Evolutionary conservation across 2,797 vertebrate genomes (phyloP), one percentile per base, ranked within the genome.

Genomic region (Pseudopleuronectes americanus): DNA sequence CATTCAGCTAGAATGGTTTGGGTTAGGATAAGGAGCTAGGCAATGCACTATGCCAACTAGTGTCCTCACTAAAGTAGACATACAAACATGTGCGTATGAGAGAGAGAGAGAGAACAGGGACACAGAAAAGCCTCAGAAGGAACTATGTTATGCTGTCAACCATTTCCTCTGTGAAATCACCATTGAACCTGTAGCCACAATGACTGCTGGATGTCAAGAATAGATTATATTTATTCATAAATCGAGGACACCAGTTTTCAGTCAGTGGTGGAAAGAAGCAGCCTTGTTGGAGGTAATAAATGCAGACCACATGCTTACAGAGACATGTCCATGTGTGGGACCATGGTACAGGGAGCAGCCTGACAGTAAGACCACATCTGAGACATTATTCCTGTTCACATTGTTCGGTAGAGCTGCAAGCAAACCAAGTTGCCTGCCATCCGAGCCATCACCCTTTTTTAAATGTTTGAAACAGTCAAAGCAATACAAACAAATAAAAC

Each of bases 221-320:
- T 88, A 90, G 80, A 90, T 90, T 19, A 76, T 81, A 80, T 92
- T 89, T 92, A 91, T 91, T 90, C 80, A 88, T 84, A 79, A 88
- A 89, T 79, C 63, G 71, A 76, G 67, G 63, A 92, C 89, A 91
- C 72, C 47, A 78, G 84, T 85, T 60, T 74, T 76, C 60, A 81
- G 68, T 84, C 68, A 79, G 67, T 79, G 76, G 80, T 75, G 74
- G 64, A 88, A 83, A 86, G 58, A 68, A 83, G 72, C 81, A 79
- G 82, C 83, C 81, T 78, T 82, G 72, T 81, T 66, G 86, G 87
- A 86, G 74, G 89, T 87, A 90, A 90, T 78, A 84, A 88, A 88
- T 81, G 84, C 85, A 90, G 77, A 85, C 87, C 84, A 86, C 89
- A 89, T 90, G 90, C 88, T 81, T 85, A 86, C 86, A 84, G 76